phyloP scores from a whole-genome alignment of 2,888 invertebrate genomes.

The Drosophila prolongata region DNA sequence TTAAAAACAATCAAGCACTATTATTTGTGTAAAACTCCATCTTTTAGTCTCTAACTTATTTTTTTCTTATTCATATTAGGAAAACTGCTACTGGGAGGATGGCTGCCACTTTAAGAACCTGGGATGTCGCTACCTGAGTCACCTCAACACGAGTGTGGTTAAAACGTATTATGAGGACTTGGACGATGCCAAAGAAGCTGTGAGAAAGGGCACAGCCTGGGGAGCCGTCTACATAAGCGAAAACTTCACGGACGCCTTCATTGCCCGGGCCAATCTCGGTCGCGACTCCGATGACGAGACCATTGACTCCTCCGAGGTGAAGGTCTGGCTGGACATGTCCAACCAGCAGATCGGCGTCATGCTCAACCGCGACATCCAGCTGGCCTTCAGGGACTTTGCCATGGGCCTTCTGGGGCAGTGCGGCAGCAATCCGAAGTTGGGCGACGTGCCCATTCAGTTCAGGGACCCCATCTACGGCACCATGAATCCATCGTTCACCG shows the following conservation, averaged over 20 bases:
- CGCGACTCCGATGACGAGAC: constrained; percentile 94
- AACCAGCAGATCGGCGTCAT: constrained; percentile 97
- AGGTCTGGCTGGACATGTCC: constrained; percentile 96
- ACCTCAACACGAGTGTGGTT: constrained; percentile 90
- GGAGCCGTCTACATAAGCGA: constrained; percentile 94
- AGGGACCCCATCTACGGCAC: constrained; percentile 95
- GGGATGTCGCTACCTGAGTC: constrained; percentile 92
- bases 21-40: too few relatives aligned
- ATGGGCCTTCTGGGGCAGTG: constrained; percentile 89
- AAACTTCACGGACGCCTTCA: constrained; percentile 94
- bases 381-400: constrained; percentile 94
- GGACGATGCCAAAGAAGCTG: constrained; percentile 89
- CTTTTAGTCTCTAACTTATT: too few relatives aligned
- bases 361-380: constrained; percentile 93
- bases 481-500: constrained; percentile 95
- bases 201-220: constrained; percentile 92
- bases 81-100: constrained; percentile 81
- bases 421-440: constrained; percentile 92
- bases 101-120: constrained; percentile 90
- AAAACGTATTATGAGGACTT: constrained; percentile 89
- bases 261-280: constrained; percentile 91
- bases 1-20: not conserved
- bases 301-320: constrained; percentile 93
- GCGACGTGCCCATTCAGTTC: constrained; percentile 95
- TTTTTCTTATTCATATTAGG: too few relatives aligned